Conservation (phyloP, 2,797 vertebrate species). For the Muscicapa comitata region DNA sequence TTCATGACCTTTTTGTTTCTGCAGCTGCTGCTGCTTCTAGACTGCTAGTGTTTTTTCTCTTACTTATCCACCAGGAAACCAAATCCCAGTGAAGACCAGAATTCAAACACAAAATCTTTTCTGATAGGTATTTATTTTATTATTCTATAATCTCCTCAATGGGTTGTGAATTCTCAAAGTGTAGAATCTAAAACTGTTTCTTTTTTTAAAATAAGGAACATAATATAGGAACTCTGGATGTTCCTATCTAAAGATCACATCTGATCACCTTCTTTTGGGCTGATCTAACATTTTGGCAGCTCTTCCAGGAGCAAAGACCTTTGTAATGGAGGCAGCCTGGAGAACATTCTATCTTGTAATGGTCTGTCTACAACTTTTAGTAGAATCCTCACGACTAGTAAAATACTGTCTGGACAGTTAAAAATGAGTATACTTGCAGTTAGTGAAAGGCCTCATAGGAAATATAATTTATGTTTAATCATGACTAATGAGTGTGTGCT, state of each 20-base stretch:
- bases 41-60: background rate
- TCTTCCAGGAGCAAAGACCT: background rate
- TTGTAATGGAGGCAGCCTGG: background rate
- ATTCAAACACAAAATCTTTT: background rate
- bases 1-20: slow-evolving; percentile 63
- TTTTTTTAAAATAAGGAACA: background rate
- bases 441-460: background rate
- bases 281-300: background rate
- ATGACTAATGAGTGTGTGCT: background rate
- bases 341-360: background rate
- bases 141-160: background rate
- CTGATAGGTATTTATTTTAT: background rate
- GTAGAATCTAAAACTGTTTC: background rate
- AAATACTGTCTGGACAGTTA: background rate
- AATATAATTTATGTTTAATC: background rate
- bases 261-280: background rate
- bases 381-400: background rate
- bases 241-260: background rate
- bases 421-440: background rate
- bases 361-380: background rate
- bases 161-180: background rate
- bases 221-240: background rate
- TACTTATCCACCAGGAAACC: slow-evolving; percentile 1
- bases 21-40: slow-evolving; percentile 41
- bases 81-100: background rate